Base-by-base conservation (phyloP, 2,888 invertebrate genomes). In the Stenotaenia linearis region DNA sequence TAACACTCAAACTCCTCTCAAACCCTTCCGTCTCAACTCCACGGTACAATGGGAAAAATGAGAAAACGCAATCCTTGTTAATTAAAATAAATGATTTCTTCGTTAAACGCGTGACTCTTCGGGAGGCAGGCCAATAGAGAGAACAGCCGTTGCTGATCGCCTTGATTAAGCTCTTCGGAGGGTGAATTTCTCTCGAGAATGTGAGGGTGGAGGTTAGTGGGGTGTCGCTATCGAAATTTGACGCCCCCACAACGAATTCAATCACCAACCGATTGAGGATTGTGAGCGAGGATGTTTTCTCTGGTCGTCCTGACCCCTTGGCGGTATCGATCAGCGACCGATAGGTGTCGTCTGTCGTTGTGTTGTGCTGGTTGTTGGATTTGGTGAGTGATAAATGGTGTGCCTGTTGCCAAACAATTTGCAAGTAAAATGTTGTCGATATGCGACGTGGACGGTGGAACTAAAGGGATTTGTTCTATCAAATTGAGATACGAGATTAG, bases 101-200 rank as follows among this genome's bases (percentile, higher is more conserved):
- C 9, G 3, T 56, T 40, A 40, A 40, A n/a, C 40, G 40, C 56
- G 56, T 56, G 56, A 56, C 56, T 56, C 56, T 23, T 56, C 23
- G 56, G 56, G 56, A 18, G 56, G 18, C 56, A 56, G n/a, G 56
- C 21, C 56, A 56, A 56, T 56, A 23, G 56, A 56, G 56, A 56
- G 56, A 56, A 56, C 56, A 56, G 56, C 56, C 56, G 56, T 56
- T 56, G 56, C 56, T 56, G 56, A 56, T 56, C 56, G 56, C 56
- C 21, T 56, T 56, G 56, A 56, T 56, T 56, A 56, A 56, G 56
- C 56, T 56, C 21, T 56, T 56, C n/a, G 7, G 56, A 23, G 18
- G 18, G 56, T 56, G 56, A 56, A 56, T 56, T 56, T 23, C 56
- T 56, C 56, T 56, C 21, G 56, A 56, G 56, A 56, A 56, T 56